Percentiles rank a stretch among this genome's conserved stretches.
Evolutionary conservation across 2,888 invertebrate species (phyloP).

Genomic region (Zeuzera pyrina): DNA sequence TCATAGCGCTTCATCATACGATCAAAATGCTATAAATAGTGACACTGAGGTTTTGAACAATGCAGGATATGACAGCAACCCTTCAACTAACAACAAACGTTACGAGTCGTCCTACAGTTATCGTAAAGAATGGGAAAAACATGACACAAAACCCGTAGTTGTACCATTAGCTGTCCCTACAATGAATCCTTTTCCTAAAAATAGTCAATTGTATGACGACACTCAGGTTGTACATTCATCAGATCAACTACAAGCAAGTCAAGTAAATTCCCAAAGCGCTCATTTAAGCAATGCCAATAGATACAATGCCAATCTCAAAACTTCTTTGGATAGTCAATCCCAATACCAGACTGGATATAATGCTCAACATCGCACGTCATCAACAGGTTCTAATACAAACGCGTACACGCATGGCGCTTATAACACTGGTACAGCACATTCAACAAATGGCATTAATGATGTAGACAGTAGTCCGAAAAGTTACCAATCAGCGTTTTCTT

Average conservation of each 20-base stretch:
- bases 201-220: slow-evolving; percentile 47
- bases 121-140: slow-evolving; percentile 61
- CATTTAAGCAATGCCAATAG: slow-evolving; percentile 24
- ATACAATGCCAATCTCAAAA: slow-evolving; percentile 30
- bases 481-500: slow-evolving; percentile 64
- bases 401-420: slow-evolving; percentile 21
- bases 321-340: slow-evolving; percentile 32
- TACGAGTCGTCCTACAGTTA: slow-evolving; percentile 60
- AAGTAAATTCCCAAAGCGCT: slow-evolving; percentile 24
- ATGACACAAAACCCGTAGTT: slow-evolving; percentile 33
- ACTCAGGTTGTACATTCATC: slow-evolving; percentile 21
- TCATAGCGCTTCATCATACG: slow-evolving; percentile 21
- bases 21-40: slow-evolving; percentile 35
- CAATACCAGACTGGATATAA: slow-evolving; percentile 29
- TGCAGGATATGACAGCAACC: slow-evolving; percentile 22
- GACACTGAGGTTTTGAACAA: slow-evolving; percentile 37
- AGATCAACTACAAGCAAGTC: slow-evolving; percentile 22
- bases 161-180: slow-evolving; percentile 27
- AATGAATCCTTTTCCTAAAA: slow-evolving; percentile 30
- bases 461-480: slow-evolving; percentile 44
- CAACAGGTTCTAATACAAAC: slow-evolving; percentile 15
- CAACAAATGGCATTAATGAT: slow-evolving; percentile 26
- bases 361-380: slow-evolving; percentile 21
- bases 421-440: slow-evolving; percentile 15
- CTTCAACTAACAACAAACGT: slow-evolving; percentile 31